Evolutionary conservation across 2,888 invertebrate species (phyloP).

Genomic region (Liodrosophila aerea): DNA sequence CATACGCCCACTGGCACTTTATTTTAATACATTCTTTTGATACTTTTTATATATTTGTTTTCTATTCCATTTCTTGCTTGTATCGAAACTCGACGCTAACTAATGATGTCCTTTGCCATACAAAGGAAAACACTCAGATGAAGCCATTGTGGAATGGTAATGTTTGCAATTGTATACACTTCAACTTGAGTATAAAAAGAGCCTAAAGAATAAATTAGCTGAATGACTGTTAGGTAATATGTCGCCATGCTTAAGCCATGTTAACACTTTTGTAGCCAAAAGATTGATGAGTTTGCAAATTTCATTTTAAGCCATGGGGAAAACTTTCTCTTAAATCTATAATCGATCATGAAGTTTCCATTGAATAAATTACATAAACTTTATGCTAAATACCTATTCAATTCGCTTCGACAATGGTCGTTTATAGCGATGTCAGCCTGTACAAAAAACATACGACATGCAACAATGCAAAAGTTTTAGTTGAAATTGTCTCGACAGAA

Average conservation of each 20-base stretch:
- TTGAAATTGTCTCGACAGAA: constrained; percentile 2
- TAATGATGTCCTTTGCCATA: constrained; percentile 2
- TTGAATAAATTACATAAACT: too few species aligned
- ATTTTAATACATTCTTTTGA: too few species aligned
- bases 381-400: background rate
- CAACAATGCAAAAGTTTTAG: constrained; percentile 11
- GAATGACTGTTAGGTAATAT: too few species aligned
- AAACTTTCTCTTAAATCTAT: too few species aligned
- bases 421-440: background rate
- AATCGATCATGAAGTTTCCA: too few species aligned
- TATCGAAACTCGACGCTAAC: constrained; percentile 4
- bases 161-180: too few species aligned
- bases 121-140: background rate
- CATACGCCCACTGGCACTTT: too few species aligned
- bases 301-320: too few species aligned
- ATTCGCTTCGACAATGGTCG: background rate
- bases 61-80: background rate
- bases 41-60: background rate
- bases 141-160: constrained; percentile 3
- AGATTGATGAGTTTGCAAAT: too few species aligned
- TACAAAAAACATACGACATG: constrained; percentile 23
- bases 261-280: background rate
- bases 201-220: too few species aligned
- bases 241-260: too few species aligned
- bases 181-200: too few species aligned